Evolutionary conservation across 1,140 invertebrate genomes (phyloP).

Genomic region (Lepidurus packardi): DNA sequence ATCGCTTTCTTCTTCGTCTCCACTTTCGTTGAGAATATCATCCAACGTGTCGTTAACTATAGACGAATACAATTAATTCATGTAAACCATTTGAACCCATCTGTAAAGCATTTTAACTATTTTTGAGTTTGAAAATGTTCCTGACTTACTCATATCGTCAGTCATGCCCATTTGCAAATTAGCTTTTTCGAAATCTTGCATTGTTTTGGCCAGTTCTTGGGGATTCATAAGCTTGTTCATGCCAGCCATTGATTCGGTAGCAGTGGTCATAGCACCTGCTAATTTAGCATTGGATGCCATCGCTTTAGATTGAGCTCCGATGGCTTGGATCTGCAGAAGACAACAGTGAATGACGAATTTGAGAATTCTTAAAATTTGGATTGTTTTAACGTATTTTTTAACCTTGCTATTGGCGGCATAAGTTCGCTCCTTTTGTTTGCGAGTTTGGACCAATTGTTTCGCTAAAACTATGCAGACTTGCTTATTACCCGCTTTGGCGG

Average conservation of each 20-base stretch:
- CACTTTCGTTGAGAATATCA: conserved; percentile 80
- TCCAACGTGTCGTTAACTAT: conserved; percentile 83
- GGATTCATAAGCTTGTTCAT: conserved; percentile 87
- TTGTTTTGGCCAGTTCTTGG: conserved; percentile 68
- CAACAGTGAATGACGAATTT: not conserved
- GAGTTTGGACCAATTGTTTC: conserved; percentile 77
- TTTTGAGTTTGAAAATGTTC: conserved; percentile 19
- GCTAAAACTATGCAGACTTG: conserved; percentile 75
- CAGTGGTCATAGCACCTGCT: conserved; percentile 75
- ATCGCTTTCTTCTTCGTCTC: conserved; percentile 83
- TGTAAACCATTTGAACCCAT: no score
- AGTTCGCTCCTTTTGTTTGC: conserved; percentile 80
- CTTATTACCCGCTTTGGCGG: conserved; percentile 78
- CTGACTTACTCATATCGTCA: conserved; percentile 82
- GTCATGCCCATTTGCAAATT: conserved; percentile 87
- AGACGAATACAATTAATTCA: conserved; percentile 42
- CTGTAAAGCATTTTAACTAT: conserved; percentile 24
- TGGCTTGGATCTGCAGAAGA: conserved; percentile 60
- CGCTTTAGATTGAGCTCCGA: conserved; percentile 75
- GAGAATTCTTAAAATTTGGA: no score
- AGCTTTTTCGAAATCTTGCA: conserved; percentile 74
- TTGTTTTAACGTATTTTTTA: conserved; percentile 30
- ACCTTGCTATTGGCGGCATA: conserved; percentile 69
- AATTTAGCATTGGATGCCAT: conserved; percentile 83
- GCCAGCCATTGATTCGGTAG: conserved; percentile 76